Conservation (phyloP, 2,888 invertebrate species). For the Amiota minor region DNA sequence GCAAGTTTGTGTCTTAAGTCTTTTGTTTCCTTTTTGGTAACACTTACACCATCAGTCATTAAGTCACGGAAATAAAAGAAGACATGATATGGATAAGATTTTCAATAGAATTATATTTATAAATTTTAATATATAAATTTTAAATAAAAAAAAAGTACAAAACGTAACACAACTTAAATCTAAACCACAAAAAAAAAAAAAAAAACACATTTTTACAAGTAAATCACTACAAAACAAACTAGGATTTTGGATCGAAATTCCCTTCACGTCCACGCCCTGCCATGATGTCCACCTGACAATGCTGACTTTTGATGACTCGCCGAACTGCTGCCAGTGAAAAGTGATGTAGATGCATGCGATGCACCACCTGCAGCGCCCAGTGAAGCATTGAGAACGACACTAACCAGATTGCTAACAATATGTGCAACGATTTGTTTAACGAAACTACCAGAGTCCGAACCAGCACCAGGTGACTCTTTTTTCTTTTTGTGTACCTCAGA, state of each 20-base stretch:
- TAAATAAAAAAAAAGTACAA: background rate
- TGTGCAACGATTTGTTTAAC: conserved; percentile 70
- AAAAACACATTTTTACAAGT: conserved; percentile 14
- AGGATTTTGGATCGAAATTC: background rate
- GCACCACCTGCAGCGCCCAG: conserved; percentile 71
- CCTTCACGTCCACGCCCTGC: background rate
- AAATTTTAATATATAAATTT: too few species aligned
- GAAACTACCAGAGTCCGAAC: conserved; percentile 69
- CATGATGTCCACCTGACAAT: conserved; percentile 18
- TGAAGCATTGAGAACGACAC: conserved; percentile 67
- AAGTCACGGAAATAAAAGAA: too few species aligned
- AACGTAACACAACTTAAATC: conserved; percentile 8
- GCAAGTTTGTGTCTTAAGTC: conserved; percentile 31
- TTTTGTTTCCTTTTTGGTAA: conserved; percentile 32
- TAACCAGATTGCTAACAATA: conserved; percentile 68
- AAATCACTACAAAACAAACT: conserved; percentile 35
- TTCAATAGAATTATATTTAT: too few species aligned
- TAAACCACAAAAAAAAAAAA: conserved; percentile 23
- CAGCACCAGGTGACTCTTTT: conserved; percentile 43
- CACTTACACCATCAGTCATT: too few species aligned
- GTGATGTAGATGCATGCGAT: conserved; percentile 65
- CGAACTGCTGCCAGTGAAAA: conserved; percentile 53
- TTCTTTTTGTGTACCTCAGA: conserved; percentile 39
- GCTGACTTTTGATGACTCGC: conserved; percentile 51
- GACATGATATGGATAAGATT: too few species aligned